Evolutionary conservation across 1,140 invertebrate species (phyloP).

Genomic region (Drosophila pachea): DNA sequence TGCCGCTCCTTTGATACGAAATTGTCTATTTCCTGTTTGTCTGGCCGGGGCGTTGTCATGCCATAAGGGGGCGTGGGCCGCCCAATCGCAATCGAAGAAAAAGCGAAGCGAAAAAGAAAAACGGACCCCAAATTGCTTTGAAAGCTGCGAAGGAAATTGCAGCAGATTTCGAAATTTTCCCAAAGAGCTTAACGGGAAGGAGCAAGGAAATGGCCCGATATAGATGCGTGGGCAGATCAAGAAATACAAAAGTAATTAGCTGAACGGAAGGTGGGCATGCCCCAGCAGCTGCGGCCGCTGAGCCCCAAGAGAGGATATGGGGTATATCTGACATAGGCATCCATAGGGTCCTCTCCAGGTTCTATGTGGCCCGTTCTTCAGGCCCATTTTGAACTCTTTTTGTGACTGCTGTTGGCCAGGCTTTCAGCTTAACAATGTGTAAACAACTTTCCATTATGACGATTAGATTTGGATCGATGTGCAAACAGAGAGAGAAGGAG

Average conservation of each 20-base stretch:
- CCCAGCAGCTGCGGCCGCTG: too few species aligned
- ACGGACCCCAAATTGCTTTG: slow-evolving; percentile 45
- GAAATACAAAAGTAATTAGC: too few species aligned
- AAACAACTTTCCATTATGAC: slow-evolving; percentile 25
- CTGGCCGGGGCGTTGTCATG: slow-evolving; percentile 40
- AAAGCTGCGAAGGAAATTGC: neutral
- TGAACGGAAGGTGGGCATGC: too few species aligned
- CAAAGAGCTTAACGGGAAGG: neutral
- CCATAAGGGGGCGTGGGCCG: slow-evolving; percentile 12
- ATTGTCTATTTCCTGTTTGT: slow-evolving; percentile 73
- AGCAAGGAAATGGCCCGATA: neutral
- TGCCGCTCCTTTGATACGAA: slow-evolving; percentile 53
- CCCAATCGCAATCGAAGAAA: slow-evolving; percentile 17
- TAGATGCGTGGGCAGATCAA: too few species aligned
- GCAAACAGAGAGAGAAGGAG: neutral
- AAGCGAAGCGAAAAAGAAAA: slow-evolving; percentile 14
- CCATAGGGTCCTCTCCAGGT: too few species aligned
- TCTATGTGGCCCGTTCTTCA: neutral
- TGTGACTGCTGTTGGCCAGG: neutral
- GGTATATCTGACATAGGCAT: too few species aligned
- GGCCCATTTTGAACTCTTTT: slow-evolving; percentile 13
- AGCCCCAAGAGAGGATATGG: too few species aligned
- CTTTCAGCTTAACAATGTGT: slow-evolving; percentile 2
- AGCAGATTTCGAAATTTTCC: neutral
- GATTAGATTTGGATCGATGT: slow-evolving; percentile 27